Conservation (phyloP, 2,888 invertebrate genomes). For the Cataglyphis livida region DNA sequence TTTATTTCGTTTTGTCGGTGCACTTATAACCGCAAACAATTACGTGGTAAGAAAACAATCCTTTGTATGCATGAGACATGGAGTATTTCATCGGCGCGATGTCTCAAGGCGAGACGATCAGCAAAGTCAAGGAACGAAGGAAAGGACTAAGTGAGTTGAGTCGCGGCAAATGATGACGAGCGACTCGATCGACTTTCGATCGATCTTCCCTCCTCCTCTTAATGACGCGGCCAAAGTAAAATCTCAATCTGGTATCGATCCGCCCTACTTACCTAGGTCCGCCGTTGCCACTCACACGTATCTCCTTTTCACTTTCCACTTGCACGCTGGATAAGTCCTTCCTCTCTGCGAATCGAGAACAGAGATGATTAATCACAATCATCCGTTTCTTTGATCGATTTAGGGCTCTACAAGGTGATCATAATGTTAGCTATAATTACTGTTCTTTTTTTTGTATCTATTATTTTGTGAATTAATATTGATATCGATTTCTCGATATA, state of each 20-base stretch:
- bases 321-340: slow-evolving; percentile 76
- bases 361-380: background rate
- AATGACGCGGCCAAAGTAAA: background rate
- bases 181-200: slow-evolving; percentile 73
- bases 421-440: background rate
- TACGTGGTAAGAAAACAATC: slow-evolving; percentile 13
- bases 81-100: background rate
- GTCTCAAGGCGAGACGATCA: background rate
- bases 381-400: background rate
- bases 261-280: slow-evolving; percentile 82
- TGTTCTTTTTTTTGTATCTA: background rate
- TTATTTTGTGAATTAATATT: background rate
- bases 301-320: slow-evolving; percentile 82
- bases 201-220: slow-evolving; percentile 48
- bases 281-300: slow-evolving; percentile 74
- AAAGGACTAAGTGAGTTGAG: slow-evolving; percentile 1
- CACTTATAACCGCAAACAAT: background rate
- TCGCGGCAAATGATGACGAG: slow-evolving; percentile 27
- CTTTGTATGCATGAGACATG: background rate
- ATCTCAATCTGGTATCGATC: slow-evolving; percentile 56
- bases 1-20: slow-evolving; percentile 12
- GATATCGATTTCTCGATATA: background rate
- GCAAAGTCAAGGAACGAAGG: background rate
- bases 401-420: background rate
- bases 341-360: slow-evolving; percentile 77